Conservation (phyloP, 2,113 vertebrate genomes). For the Phyllostomus discolor region DNA sequence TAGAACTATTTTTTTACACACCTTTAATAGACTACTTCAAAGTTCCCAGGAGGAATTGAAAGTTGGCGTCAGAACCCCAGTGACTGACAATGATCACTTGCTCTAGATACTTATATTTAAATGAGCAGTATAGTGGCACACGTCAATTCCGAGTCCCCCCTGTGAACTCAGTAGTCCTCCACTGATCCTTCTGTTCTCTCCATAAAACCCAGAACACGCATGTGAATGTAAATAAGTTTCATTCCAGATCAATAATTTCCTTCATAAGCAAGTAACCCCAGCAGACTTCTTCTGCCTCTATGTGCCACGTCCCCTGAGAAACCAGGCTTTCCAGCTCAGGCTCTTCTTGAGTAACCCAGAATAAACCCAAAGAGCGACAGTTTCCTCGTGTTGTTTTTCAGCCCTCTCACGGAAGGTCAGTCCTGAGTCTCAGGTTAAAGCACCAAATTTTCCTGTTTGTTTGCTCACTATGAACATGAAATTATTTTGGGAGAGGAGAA, state of each 20-base stretch:
- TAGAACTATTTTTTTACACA: not conserved
- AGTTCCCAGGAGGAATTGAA: not conserved
- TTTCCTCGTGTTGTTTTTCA: not conserved
- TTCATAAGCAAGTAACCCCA: not conserved
- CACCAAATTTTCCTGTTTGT: not conserved
- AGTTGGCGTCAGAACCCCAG: not conserved
- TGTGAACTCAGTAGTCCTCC: not conserved
- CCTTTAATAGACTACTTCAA: not conserved
- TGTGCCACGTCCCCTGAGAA: not conserved
- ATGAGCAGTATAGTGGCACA: not conserved
- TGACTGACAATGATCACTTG: not conserved
- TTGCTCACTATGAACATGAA: not conserved
- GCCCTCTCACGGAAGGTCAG: not conserved
- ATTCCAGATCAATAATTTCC: not conserved
- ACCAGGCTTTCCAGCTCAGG: not conserved
- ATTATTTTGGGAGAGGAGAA: not conserved
- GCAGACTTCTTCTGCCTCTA: not conserved
- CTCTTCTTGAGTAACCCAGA: not conserved
- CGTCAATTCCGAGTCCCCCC: not conserved
- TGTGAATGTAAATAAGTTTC: not conserved
- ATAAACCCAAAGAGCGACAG: not conserved
- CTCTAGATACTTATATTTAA: not conserved
- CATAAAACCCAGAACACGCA: not conserved
- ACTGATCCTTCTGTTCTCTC: not conserved
- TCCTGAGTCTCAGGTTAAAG: not conserved